phyloP scores from a whole-genome alignment of 2,113 vertebrate species.

The Percina caprodes region DNA sequence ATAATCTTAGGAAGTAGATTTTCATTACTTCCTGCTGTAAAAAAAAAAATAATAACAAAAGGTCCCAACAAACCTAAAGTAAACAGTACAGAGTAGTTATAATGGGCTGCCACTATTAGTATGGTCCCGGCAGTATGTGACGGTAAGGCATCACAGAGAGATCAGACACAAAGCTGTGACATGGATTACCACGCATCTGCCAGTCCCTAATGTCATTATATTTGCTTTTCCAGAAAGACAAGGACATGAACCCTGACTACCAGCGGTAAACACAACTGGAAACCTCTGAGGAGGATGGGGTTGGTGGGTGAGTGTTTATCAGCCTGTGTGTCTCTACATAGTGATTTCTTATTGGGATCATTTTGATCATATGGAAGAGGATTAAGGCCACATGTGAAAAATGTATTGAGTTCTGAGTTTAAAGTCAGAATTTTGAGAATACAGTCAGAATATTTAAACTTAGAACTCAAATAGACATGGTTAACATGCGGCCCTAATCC shows the following conservation, averaged over 20 bases:
- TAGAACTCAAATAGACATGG: no score
- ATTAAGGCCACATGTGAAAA: no score
- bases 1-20: neutral
- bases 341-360: neutral
- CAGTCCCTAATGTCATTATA: slow-evolving; percentile 10
- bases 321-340: neutral
- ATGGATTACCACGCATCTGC: neutral
- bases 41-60: neutral
- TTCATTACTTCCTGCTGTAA: neutral
- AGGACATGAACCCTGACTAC: neutral
- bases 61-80: neutral
- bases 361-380: no score
- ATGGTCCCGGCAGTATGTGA: neutral
- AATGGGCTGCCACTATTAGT: neutral
- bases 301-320: no score
- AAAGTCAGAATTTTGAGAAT: no score
- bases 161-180: slow-evolving; percentile 18
- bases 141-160: neutral
- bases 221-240: slow-evolving; percentile 29
- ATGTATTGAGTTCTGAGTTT: no score
- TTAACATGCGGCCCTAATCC: no score
- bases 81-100: neutral
- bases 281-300: neutral
- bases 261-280: neutral
- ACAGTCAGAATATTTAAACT: no score